Percentiles rank a stretch among this genome's conserved stretches.
These are phyloP conservation scores for Podiceps cristatus DNA, from an alignment of 2,113 vertebrate genomes.

Conservation along the genomic window DNA sequence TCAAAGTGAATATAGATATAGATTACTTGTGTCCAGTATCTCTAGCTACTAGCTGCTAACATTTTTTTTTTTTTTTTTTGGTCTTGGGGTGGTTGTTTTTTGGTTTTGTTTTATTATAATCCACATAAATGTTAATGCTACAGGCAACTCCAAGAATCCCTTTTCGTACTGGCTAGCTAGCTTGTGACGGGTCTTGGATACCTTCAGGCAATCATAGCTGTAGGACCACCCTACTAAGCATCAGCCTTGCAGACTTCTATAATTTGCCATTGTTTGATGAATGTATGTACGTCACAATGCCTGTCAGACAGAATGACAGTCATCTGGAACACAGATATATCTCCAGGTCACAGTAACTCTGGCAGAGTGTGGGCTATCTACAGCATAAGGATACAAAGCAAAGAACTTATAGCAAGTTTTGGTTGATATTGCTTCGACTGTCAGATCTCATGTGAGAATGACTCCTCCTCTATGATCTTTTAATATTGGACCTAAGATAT, in stretches of 20 bases:
- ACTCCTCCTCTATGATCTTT: background rate
- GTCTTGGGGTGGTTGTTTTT: background rate
- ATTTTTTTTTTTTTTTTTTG: background rate
- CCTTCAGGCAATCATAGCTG: background rate
- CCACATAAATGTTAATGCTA: background rate
- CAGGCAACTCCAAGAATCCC: background rate
- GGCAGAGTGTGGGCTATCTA: rapidly evolving
- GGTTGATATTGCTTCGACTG: background rate
- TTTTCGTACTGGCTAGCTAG: background rate
- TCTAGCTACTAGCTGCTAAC: background rate
- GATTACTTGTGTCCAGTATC: background rate
- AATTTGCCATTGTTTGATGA: background rate
- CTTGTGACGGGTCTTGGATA: background rate
- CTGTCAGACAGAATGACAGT: background rate
- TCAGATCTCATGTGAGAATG: background rate
- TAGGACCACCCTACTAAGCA: background rate
- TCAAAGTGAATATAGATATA: background rate
- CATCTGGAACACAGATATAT: background rate
- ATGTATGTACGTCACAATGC: background rate
- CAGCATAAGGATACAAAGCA: background rate
- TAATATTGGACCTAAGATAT: background rate
- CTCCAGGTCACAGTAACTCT: background rate
- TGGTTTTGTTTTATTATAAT: background rate
- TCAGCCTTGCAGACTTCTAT: background rate
- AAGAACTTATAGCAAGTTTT: background rate